A percentile compares a stretch with the other conserved stretches of the same genome.
These are phyloP conservation scores for Gila robusta DNA, from an alignment of 2,797 vertebrate species.

Conservation along the genomic window DNA sequence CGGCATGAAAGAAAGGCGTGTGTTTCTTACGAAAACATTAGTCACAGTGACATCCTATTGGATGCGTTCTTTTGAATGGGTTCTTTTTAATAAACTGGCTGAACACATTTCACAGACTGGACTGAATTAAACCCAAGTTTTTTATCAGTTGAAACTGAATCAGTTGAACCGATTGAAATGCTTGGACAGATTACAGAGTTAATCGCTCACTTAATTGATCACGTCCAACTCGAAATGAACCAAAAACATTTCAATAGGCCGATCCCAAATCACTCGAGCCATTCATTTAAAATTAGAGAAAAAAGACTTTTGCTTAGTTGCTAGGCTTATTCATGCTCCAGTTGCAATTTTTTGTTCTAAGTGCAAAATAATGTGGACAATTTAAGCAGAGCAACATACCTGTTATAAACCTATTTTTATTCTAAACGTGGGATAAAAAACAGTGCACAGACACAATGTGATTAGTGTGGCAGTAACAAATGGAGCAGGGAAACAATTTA, in stretches of 20 bases:
- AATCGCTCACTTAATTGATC: constrained; percentile 26
- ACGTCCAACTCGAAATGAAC: not conserved
- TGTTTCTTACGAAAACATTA: constrained; percentile 41
- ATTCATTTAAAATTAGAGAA: not conserved
- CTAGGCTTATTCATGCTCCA: not conserved
- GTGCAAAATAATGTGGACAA: not conserved
- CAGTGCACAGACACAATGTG: constrained; percentile 6
- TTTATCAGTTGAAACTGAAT: constrained; percentile 29
- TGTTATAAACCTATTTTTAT: constrained; percentile 10
- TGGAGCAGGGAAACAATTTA: constrained; percentile 17
- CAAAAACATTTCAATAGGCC: not conserved
- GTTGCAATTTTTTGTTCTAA: too few species aligned
- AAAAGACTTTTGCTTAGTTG: not conserved
- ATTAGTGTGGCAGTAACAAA: constrained; percentile 37
- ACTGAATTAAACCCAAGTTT: constrained; percentile 17
- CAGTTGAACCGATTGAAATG: not conserved
- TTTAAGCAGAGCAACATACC: not conserved
- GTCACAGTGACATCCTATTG: constrained; percentile 58
- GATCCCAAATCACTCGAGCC: not conserved
- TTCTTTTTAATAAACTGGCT: constrained; percentile 61
- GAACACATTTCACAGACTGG: constrained; percentile 25
- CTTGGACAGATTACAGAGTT: constrained; percentile 17
- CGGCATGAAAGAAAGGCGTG: constrained; percentile 53
- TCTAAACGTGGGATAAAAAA: constrained; percentile 15
- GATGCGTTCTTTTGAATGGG: constrained; percentile 48